Evolutionary conservation across 2,113 vertebrate genomes (phyloP).

Genomic region (Fregetta grallaria): DNA sequence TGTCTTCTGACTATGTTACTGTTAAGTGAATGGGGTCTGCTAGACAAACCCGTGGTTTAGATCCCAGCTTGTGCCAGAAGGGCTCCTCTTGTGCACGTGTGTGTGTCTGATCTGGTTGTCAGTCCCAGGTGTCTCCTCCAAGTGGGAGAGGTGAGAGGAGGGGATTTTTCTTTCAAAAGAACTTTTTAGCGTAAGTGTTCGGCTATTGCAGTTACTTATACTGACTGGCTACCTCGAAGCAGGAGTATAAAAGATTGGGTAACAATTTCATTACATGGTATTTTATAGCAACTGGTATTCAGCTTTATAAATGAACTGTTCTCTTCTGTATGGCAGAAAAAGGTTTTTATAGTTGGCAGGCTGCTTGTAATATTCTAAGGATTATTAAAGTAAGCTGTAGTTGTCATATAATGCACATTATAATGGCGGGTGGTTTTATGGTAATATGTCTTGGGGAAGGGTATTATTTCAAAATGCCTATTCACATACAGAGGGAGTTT

Average conservation of each 20-base stretch:
- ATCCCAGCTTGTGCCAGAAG: neutral
- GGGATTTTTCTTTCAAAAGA: neutral
- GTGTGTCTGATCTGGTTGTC: neutral
- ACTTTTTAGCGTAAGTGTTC: neutral
- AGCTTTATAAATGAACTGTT: conserved; percentile 34
- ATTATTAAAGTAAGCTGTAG: conserved; percentile 41
- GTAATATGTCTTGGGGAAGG: conserved; percentile 29
- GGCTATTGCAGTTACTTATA: neutral
- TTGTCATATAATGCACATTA: neutral
- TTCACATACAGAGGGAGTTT: neutral
- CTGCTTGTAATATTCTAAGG: neutral
- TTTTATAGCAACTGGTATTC: neutral
- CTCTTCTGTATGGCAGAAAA: neutral
- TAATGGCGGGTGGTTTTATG: neutral
- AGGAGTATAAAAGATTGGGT: neutral
- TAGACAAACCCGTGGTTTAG: neutral
- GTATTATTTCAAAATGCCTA: neutral
- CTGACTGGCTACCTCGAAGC: neutral
- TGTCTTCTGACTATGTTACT: neutral
- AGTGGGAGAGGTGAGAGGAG: neutral
- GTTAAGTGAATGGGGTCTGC: neutral
- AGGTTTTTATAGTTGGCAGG: conserved; percentile 34
- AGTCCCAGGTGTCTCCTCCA: neutral
- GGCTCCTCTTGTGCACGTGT: accelerated
- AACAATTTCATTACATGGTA: neutral